phyloP scores from a whole-genome alignment of 1,140 invertebrate species.

The Vanessa tameamea region DNA sequence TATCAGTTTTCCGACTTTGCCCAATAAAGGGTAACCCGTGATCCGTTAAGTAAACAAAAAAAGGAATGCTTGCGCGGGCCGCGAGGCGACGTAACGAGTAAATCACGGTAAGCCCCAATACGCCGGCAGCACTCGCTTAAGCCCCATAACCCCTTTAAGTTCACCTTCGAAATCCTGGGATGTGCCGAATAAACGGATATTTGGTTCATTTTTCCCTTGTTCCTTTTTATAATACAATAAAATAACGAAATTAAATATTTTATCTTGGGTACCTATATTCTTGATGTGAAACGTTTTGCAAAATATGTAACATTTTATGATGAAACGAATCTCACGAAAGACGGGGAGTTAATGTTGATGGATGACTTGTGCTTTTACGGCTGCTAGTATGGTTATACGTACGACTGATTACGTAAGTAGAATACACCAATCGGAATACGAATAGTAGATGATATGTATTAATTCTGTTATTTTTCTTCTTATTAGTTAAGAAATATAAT shows the following conservation, averaged over 20 bases:
- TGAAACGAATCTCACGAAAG: no score
- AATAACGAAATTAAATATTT: slow-evolving; percentile 8
- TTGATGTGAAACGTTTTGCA: no score
- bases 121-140: slow-evolving; percentile 36
- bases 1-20: slow-evolving; percentile 44
- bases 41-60: slow-evolving; percentile 79
- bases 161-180: slow-evolving; percentile 48
- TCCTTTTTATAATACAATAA: slow-evolving; percentile 13
- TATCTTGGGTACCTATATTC: not conserved
- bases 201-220: slow-evolving; percentile 11
- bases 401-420: no score
- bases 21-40: slow-evolving; percentile 51
- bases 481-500: no score
- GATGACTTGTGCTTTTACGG: no score
- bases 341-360: no score
- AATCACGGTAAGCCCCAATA: slow-evolving; percentile 42
- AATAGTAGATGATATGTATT: no score
- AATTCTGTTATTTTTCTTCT: no score
- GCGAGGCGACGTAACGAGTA: slow-evolving; percentile 71
- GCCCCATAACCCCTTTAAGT: slow-evolving; percentile 60
- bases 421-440: no score
- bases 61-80: slow-evolving; percentile 57
- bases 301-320: no score
- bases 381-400: no score
- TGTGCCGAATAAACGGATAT: slow-evolving; percentile 61